Evolutionary conservation across 1,140 invertebrate genomes (phyloP).

Genomic region (Triops longicaudatus): DNA sequence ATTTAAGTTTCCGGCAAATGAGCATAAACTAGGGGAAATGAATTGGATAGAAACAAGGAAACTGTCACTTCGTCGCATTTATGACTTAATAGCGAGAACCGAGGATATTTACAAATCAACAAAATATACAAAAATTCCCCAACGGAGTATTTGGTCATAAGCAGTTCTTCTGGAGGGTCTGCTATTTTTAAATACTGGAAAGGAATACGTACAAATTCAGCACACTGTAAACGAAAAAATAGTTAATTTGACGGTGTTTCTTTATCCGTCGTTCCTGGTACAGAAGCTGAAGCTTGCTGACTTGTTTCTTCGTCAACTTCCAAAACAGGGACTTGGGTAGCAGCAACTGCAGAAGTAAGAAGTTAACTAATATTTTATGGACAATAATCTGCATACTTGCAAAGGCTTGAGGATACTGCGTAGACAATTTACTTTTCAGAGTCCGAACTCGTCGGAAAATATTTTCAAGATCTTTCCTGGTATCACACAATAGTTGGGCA

Average conservation of each 20-base stretch:
- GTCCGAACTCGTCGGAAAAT: conserved; percentile 52
- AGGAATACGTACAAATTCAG: neutral
- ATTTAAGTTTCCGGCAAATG: no score
- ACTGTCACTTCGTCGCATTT: no score
- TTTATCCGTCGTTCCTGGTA: neutral
- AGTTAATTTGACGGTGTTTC: neutral
- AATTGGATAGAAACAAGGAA: no score
- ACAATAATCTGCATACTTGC: conserved; percentile 39
- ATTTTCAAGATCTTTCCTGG: conserved; percentile 53
- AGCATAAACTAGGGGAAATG: no score
- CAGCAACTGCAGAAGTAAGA: neutral
- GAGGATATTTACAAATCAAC: no score
- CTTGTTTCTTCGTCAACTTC: conserved; percentile 14
- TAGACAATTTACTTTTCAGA: conserved; percentile 69
- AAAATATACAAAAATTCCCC: no score
- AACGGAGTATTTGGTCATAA: no score
- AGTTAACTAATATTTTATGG: neutral
- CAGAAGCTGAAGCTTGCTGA: neutral
- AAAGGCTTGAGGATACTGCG: conserved; percentile 81
- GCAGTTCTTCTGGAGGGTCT: no score
- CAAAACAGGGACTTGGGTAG: conserved; percentile 10
- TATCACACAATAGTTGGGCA: conserved; percentile 60
- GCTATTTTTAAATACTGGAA: no score
- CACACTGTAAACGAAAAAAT: neutral
- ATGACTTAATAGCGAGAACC: no score